These are phyloP conservation scores for Lasioglossum lativentre DNA, from an alignment of 2,888 invertebrate species.

Conservation along the genomic window DNA sequence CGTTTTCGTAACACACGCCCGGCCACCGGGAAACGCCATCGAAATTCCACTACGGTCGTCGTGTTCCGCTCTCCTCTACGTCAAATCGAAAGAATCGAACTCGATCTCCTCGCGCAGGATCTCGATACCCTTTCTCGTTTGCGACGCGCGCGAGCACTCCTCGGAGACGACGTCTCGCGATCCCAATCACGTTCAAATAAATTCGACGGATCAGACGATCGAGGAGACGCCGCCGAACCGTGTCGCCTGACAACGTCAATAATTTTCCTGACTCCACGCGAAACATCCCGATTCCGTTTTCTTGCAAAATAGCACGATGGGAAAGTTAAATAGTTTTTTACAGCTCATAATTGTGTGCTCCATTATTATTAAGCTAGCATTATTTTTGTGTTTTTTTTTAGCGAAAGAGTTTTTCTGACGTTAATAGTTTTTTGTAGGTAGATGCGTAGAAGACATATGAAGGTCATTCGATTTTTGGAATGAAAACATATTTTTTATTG, in stretches of 20 bases:
- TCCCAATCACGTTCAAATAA: conserved; percentile 14
- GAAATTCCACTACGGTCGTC: conserved; percentile 12
- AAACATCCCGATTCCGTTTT: not conserved
- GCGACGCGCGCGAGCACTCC: not conserved
- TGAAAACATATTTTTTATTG: no score
- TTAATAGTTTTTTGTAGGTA: no score
- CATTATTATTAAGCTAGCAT: no score
- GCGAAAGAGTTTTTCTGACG: no score
- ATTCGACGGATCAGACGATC: not conserved
- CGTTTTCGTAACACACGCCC: conserved; percentile 28
- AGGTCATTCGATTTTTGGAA: no score
- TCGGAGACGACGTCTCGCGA: not conserved
- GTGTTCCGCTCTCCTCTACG: not conserved
- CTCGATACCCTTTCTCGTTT: not conserved
- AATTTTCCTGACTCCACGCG: not conserved
- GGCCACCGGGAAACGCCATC: not conserved
- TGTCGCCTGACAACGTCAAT: not conserved
- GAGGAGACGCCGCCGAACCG: not conserved
- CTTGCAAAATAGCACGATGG: not conserved
- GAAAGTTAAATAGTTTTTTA: no score
- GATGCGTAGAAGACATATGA: no score
- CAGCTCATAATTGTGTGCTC: no score
- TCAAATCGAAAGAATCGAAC: not conserved
- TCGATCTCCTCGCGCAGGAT: not conserved
- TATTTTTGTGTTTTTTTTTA: no score